Evolutionary conservation across 2,888 invertebrate genomes (phyloP).

Genomic region (Eremobia ochroleuca): DNA sequence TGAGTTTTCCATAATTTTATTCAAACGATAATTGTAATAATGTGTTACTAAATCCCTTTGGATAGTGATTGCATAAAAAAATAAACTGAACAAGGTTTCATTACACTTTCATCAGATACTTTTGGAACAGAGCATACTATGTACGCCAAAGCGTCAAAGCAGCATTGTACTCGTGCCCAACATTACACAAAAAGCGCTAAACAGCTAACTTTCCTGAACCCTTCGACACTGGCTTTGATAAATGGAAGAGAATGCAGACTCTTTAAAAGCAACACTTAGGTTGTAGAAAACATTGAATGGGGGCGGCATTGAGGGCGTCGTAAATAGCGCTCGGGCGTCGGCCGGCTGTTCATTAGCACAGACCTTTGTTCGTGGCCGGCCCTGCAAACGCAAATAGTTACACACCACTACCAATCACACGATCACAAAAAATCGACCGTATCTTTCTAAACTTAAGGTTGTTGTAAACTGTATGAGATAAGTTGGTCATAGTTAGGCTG

Average conservation of each 20-base stretch:
- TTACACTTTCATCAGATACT: neutral
- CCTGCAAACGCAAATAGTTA: slow-evolving; percentile 70
- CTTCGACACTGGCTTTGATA: slow-evolving; percentile 69
- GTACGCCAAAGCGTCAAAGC: neutral
- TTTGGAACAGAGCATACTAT: neutral
- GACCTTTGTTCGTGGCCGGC: slow-evolving; percentile 72
- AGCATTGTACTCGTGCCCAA: slow-evolving; percentile 1
- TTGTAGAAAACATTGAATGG: slow-evolving; percentile 69
- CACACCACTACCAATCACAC: slow-evolving; percentile 14
- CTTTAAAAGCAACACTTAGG: slow-evolving; percentile 74
- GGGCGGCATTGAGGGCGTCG: slow-evolving; percentile 69
- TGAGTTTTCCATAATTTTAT: neutral
- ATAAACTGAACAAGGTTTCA: no score
- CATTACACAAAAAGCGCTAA: slow-evolving; percentile 48
- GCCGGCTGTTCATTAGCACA: slow-evolving; percentile 73
- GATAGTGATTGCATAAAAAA: neutral
- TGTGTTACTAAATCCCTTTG: neutral
- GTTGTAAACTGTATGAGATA: neutral
- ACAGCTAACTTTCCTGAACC: slow-evolving; percentile 64
- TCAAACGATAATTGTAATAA: neutral
- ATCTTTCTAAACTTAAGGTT: neutral
- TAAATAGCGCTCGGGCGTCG: slow-evolving; percentile 67
- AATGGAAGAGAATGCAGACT: slow-evolving; percentile 68
- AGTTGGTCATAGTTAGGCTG: slow-evolving; percentile 44
- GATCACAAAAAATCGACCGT: slow-evolving; percentile 34